Evolutionary conservation across 2,113 vertebrate species (phyloP), one percentile per base, ranked within the genome.

Genomic region (Falco punctatus): DNA sequence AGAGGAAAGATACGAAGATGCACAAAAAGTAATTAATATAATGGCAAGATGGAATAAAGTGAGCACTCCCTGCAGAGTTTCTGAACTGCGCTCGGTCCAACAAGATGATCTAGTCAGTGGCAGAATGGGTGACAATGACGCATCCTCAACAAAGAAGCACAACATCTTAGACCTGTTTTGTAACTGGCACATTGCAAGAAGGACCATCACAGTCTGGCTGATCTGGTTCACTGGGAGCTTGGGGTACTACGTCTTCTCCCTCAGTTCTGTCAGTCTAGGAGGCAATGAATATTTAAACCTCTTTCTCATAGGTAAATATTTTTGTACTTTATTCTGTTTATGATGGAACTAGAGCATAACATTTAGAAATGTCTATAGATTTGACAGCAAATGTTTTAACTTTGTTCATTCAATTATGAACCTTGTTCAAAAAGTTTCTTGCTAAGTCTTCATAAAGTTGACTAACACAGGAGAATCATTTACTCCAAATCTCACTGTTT

Each of bases 201-300:
- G 99, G 42, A 99, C 99, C 3, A 97, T 99, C 93, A 99, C 98
- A 16, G 97, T 99, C 75, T 99, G 99, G 99, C 98, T 99, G 78
- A 98, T 99, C 94, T 99, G 99, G 99, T 99, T 99, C 96, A 99
- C 99, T 7, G 98, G 98, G 86, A 99, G 99, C 93, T 98, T 99
- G 90, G 99, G 99, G 64, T 99, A 99, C 97, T 99, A 99, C 10
- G 98, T 98, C 42, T 99, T 99, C 95, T 99, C 99, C 88, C 96
- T 99, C 96, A 98, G 98, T 91, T 99, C 99, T 44, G 98, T 99
- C 95, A 98, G 97, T 96, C 97, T 99, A 23, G 99, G 98, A 94
- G 99, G 99, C 94, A 99, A 98, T 96, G 98, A 99, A 96, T 99
- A 99, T 83, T 81, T 99, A 86, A 99, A 99, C 96, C 98, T 99